A percentile compares a stretch with the other conserved stretches of the same genome.
Evolutionary conservation across 2,113 vertebrate species (phyloP).

Genomic region (Poecilia latipinna): DNA sequence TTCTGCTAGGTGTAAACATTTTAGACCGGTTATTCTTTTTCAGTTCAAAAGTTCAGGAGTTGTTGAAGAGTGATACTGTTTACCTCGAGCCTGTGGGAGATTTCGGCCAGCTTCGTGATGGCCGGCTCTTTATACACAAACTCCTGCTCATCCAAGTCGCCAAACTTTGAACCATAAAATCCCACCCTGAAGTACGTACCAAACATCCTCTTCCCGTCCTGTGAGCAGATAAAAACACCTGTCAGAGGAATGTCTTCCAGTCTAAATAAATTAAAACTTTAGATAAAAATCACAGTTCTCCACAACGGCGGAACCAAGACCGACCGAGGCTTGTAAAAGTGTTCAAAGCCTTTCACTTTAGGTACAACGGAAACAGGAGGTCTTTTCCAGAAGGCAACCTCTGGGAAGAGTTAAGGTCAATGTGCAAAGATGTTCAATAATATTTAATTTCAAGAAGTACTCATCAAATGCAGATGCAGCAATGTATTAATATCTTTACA

Average conservation of each 20-base stretch:
- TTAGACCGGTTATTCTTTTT: not conserved
- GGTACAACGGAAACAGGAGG: too few species aligned
- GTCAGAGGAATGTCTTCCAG: slow-evolving; percentile 1
- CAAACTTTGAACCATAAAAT: slow-evolving; percentile 96
- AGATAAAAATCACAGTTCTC: not conserved
- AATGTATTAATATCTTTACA: too few species aligned
- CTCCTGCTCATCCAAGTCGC: slow-evolving; percentile 97
- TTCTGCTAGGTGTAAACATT: not conserved
- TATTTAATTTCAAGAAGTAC: too few species aligned
- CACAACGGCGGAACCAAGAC: too few species aligned
- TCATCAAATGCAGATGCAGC: too few species aligned
- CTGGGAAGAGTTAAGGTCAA: too few species aligned
- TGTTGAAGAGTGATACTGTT: slow-evolving; percentile 15
- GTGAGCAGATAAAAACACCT: slow-evolving; percentile 21
- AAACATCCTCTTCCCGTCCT: slow-evolving; percentile 99
- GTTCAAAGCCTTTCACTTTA: too few species aligned
- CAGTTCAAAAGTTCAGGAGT: not conserved
- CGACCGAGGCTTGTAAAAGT: too few species aligned
- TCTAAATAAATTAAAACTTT: not conserved
- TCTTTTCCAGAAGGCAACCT: too few species aligned
- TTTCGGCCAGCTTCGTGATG: slow-evolving; percentile 97
- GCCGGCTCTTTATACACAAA: slow-evolving; percentile 99
- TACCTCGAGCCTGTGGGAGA: slow-evolving; percentile 97
- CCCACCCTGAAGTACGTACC: slow-evolving; percentile 98
- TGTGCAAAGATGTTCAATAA: too few species aligned